Conservation (phyloP, 2,888 invertebrate species). For the Tetropium fuscum region DNA sequence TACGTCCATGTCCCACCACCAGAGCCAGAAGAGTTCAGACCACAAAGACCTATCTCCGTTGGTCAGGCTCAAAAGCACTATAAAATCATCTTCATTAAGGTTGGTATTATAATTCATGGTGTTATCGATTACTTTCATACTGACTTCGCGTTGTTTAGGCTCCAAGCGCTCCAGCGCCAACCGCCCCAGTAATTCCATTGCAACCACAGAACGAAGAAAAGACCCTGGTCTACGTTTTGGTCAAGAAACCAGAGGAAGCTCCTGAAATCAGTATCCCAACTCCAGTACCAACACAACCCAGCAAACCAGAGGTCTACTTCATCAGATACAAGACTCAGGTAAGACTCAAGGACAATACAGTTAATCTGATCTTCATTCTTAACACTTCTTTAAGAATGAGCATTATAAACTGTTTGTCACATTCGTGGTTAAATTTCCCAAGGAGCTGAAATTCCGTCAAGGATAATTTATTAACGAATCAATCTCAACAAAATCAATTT, state of each 20-base stretch:
- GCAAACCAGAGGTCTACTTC: constrained; percentile 94
- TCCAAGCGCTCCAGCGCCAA: constrained; percentile 84
- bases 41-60: constrained; percentile 75
- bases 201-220: constrained; percentile 90
- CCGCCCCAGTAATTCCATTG: constrained; percentile 83
- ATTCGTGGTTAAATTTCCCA: no score
- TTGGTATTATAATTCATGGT: constrained; percentile 24
- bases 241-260: constrained; percentile 90
- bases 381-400: not conserved
- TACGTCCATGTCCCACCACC: constrained; percentile 92
- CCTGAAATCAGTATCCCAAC: constrained; percentile 86
- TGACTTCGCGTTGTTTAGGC: no score
- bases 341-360: constrained; percentile 50
- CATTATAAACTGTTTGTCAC: no score
- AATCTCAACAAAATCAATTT: no score
- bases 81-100: constrained; percentile 93
- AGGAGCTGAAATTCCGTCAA: no score
- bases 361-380: not conserved
- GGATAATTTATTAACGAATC: no score
- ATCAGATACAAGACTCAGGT: constrained; percentile 87
- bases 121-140: no score
- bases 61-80: constrained; percentile 88
- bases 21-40: constrained; percentile 81
- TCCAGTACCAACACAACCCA: constrained; percentile 84
- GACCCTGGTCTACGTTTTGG: constrained; percentile 90